These are phyloP conservation scores for Tenthredo mesomela DNA, from an alignment of 2,888 invertebrate species.

Conservation along the genomic window DNA sequence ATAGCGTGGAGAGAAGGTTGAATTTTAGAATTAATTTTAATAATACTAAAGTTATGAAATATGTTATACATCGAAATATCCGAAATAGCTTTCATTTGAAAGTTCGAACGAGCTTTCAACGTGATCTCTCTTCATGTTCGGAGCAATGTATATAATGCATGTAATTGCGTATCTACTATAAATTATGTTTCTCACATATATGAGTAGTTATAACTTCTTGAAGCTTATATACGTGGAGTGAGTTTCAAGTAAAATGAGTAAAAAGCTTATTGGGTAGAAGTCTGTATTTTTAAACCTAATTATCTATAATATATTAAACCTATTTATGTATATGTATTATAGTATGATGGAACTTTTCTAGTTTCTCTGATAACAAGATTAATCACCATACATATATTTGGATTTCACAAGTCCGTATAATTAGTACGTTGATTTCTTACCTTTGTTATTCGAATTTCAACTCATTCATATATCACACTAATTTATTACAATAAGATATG, in stretches of 20 bases:
- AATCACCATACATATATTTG: conserved; percentile 9
- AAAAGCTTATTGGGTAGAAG: conserved; percentile 15
- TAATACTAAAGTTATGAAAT: not conserved
- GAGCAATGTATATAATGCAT: not conserved
- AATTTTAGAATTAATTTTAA: conserved; percentile 31
- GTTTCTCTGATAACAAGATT: not conserved
- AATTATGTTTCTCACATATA: conserved; percentile 17
- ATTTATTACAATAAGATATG: conserved; percentile 1
- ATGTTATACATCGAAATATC: conserved; percentile 3
- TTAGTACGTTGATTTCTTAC: not conserved
- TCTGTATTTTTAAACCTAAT: not conserved
- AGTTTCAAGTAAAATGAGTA: conserved; percentile 19
- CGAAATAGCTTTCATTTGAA: not conserved
- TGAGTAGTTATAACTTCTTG: not conserved
- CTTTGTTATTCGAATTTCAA: not conserved
- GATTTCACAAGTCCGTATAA: not conserved
- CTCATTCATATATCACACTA: not conserved
- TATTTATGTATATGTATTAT: not conserved
- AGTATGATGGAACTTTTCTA: not conserved
- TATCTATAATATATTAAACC: not conserved
- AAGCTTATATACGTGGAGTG: not conserved
- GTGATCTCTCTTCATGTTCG: not conserved
- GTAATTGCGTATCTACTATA: conserved; percentile 9
- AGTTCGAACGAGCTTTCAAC: not conserved
- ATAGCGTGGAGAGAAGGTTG: conserved; percentile 60